These are phyloP conservation scores for Araneus ventricosus DNA, from an alignment of 1,140 invertebrate species.

Conservation along the genomic window DNA sequence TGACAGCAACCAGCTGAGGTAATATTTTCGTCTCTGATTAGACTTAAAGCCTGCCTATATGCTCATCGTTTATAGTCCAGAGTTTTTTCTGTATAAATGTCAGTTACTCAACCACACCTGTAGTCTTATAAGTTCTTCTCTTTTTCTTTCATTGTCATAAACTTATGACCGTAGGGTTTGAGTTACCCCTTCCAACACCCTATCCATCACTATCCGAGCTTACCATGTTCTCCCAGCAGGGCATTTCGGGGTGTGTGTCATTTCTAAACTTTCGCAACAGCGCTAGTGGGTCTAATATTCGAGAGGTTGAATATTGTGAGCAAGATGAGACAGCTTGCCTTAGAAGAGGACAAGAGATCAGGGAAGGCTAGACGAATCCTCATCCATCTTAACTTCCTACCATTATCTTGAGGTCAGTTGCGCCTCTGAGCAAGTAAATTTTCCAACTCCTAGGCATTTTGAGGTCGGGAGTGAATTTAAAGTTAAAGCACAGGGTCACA, in stretches of 20 bases:
- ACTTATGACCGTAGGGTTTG: slow-evolving; percentile 55
- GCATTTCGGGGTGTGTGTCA: slow-evolving; percentile 47
- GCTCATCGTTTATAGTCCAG: not conserved
- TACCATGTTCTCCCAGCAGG: slow-evolving; percentile 48
- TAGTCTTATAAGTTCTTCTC: not conserved
- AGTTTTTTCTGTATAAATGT: slow-evolving; percentile 20
- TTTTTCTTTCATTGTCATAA: slow-evolving; percentile 38
- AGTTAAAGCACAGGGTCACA: not conserved
- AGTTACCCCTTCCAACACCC: slow-evolving; percentile 61
- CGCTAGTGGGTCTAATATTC: slow-evolving; percentile 13
- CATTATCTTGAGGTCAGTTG: slow-evolving; percentile 51
- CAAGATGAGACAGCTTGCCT: not conserved
- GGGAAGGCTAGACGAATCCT: slow-evolving; percentile 12
- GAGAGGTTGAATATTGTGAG: not conserved
- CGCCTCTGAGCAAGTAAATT: slow-evolving; percentile 50
- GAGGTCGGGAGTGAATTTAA: slow-evolving; percentile 39
- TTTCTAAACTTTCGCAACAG: slow-evolving; percentile 31
- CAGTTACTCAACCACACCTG: slow-evolving; percentile 1
- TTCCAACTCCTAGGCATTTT: slow-evolving; percentile 56
- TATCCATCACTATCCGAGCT: slow-evolving; percentile 49
- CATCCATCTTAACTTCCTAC: slow-evolving; percentile 69
- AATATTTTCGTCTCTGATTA: not conserved
- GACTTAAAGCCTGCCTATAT: not conserved
- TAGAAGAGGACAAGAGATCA: slow-evolving; percentile 1
- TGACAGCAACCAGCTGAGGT: not conserved